Base-by-base conservation (phyloP, 2,797 vertebrate species). In the Artibeus lituratus region DNA sequence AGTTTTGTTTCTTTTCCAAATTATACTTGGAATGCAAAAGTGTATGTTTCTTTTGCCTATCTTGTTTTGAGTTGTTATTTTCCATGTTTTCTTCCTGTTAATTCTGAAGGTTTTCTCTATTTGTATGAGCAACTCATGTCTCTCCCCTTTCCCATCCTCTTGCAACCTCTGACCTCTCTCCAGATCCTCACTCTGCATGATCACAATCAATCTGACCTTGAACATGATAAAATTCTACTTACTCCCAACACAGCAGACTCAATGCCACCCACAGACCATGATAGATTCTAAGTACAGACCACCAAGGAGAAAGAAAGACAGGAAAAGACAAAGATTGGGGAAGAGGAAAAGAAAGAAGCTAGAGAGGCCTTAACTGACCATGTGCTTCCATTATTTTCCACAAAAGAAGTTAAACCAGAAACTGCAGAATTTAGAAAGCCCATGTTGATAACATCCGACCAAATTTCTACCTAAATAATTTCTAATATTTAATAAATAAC, bases 391-490 rank as follows among this genome's bases (percentile, higher is more conserved):
- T 70, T 82, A 73, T 35, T 88, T 85, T n/a, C 24, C 93, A 97
- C 24, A 65, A 19, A 51, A 57, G 14, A 73, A 62, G 22, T 77
- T 59, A 93, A 93, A 22, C 44, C 87, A 80, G 57, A 92, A 73
- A 35, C 0, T 11, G 10, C 9, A 78, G 21, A 19, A 82, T 49
- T 69, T 89, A 69, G 57, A 83, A 92, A 77, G 51, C 47, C 55
- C 39, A 51, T 19, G 19, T 51, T 19, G 10, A 78, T 37, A 67
- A 95, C 72, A 16, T 69, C 49, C 53, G 18, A 14, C 12, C 57
- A 72, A 72, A 87, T 7, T 81, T 80, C 77, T 57, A 87, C 53
- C 49, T 85, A 47, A n/a, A 90, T 74, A 87, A 87, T 39, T 69
- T 22, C 10, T 51, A 70, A 88, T 44, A 2, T 62, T 83, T 59